Conservation (phyloP, 2,888 invertebrate genomes). For the Calliopum simillimum region DNA sequence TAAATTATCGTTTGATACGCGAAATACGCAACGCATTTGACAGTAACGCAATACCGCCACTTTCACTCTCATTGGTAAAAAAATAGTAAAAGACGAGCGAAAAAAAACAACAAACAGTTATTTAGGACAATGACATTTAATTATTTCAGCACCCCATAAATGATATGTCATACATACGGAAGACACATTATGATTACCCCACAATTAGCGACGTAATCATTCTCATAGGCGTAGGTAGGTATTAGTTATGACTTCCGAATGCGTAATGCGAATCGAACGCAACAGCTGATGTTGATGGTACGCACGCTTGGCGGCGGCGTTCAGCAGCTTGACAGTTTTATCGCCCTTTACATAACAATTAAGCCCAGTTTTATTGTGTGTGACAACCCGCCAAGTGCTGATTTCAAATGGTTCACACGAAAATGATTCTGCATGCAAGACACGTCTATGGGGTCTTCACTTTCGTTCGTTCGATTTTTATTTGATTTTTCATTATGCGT, state of each 20-base stretch:
- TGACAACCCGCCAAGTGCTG: conserved; percentile 35
- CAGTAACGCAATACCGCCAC: conserved; percentile 34
- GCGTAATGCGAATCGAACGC: conserved; percentile 1
- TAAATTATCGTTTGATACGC: too few species aligned
- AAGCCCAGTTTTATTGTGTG: conserved; percentile 50
- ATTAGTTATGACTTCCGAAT: conserved; percentile 34
- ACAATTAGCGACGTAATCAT: conserved; percentile 3
- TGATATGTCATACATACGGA: too few species aligned
- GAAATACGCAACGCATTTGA: conserved; percentile 5
- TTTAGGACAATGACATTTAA: background rate
- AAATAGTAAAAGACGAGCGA: too few species aligned
- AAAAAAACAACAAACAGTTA: background rate
- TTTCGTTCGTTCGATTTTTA: conserved; percentile 52
- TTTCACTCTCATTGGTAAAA: conserved; percentile 17
- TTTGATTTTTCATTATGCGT: conserved; percentile 54
- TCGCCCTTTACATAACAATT: conserved; percentile 30
- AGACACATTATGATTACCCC: background rate
- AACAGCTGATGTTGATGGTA: background rate
- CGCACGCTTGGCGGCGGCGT: conserved; percentile 32
- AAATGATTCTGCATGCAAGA: conserved; percentile 45
- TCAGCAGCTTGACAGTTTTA: conserved; percentile 42
- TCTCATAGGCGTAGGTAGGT: background rate
- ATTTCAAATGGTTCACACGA: conserved; percentile 10
- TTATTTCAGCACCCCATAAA: background rate
- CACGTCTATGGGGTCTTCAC: conserved; percentile 44